These are phyloP conservation scores for Hirtodrosophila alboralis DNA, from an alignment of 2,888 invertebrate species.

Conservation along the genomic window DNA sequence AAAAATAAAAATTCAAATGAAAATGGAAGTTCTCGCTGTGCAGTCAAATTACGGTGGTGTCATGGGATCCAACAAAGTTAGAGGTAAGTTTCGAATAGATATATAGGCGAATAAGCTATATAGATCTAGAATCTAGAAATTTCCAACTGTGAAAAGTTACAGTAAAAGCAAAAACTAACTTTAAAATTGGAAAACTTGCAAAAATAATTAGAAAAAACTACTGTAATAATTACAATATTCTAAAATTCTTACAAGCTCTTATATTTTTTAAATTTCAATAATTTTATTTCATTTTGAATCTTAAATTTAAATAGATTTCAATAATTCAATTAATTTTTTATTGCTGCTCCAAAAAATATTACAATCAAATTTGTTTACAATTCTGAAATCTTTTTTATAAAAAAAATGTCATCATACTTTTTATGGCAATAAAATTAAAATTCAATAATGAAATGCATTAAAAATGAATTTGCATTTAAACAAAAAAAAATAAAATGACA, in stretches of 20 bases:
- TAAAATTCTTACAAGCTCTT: too few relatives aligned
- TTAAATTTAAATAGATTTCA: too few relatives aligned
- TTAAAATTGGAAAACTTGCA: too few relatives aligned
- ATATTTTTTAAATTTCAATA: too few relatives aligned
- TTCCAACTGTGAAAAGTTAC: conserved; percentile 1
- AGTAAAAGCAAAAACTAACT: not conserved
- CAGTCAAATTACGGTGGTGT: conserved; percentile 70
- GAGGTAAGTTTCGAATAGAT: conserved; percentile 64
- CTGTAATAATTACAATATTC: too few relatives aligned
- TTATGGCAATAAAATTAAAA: conserved; percentile 19
- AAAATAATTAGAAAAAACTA: too few relatives aligned
- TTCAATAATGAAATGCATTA: conserved; percentile 17
- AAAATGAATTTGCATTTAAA: conserved; percentile 40
- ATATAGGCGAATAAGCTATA: too few relatives aligned
- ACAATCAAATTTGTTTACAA: too few relatives aligned
- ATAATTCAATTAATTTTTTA: too few relatives aligned
- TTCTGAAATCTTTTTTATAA: too few relatives aligned
- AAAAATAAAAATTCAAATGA: conserved; percentile 61
- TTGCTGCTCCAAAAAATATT: too few relatives aligned
- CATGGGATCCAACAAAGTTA: conserved; percentile 76
- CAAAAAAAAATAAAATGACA: conserved; percentile 14
- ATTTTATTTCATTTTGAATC: too few relatives aligned
- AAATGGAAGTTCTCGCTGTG: conserved; percentile 74
- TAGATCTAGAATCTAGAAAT: not conserved
- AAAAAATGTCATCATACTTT: conserved; percentile 12